phyloP scores from a whole-genome alignment of 2,113 vertebrate species.

The Pomatorhinus ruficollis region DNA sequence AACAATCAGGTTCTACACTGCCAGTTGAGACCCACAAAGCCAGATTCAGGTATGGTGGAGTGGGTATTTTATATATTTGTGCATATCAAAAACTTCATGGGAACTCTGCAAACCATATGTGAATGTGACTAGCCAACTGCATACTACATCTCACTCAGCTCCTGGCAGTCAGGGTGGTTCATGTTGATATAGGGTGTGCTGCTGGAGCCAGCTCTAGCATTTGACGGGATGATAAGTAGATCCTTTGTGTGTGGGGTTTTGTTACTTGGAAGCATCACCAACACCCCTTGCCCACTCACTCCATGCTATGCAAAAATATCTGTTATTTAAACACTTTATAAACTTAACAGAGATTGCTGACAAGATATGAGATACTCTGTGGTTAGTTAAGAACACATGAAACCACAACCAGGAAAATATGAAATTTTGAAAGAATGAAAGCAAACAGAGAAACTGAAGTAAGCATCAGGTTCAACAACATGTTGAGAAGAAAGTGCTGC shows the following conservation, averaged over 20 bases:
- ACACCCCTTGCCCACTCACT: constrained; percentile 16
- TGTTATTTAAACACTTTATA: constrained; percentile 24
- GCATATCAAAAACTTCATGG: neutral
- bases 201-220: constrained; percentile 15
- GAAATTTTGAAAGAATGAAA: constrained; percentile 53
- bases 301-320: constrained; percentile 54
- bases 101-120: neutral
- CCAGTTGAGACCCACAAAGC: neutral
- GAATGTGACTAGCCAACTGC: neutral
- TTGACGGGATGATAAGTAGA: neutral
- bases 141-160: neutral
- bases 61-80: neutral
- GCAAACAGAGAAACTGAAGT: constrained; percentile 44
- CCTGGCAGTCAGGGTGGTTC: neutral
- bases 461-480: constrained; percentile 45
- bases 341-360: constrained; percentile 56
- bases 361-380: neutral
- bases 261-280: neutral
- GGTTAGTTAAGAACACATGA: neutral
- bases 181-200: neutral
- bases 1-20: neutral
- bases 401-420: neutral
- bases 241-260: neutral
- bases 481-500: constrained; percentile 1
- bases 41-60: neutral